A percentile compares a stretch with the other conserved stretches of the same genome.
Evolutionary conservation across 2,797 vertebrate species (phyloP).

Genomic region (Hoplostethus atlanticus): DNA sequence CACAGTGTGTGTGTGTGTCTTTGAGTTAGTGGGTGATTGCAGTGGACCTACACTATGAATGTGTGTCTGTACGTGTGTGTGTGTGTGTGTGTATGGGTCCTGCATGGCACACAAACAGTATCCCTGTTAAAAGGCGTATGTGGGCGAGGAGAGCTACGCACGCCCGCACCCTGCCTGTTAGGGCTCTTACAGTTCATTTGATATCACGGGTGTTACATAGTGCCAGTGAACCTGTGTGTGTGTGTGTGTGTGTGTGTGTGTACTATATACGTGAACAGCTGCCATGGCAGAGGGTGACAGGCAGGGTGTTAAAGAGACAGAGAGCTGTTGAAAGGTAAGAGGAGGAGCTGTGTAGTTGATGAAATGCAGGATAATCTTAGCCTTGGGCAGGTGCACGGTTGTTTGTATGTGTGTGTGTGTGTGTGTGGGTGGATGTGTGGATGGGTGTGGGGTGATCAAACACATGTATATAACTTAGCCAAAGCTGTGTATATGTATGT

Average conservation of each 20-base stretch:
- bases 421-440: conserved; percentile 12
- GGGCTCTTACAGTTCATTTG: conserved; percentile 61
- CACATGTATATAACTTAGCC: conserved; percentile 15
- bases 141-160: neutral
- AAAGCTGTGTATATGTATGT: conserved; percentile 7
- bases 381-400: conserved; percentile 55
- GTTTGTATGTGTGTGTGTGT: conserved; percentile 34
- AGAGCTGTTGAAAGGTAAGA: conserved; percentile 68
- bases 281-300: conserved; percentile 61
- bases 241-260: conserved; percentile 23
- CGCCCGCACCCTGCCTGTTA: conserved; percentile 9
- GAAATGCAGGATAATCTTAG: conserved; percentile 72
- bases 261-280: conserved; percentile 51
- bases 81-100: neutral
- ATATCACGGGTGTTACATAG: conserved; percentile 60
- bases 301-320: conserved; percentile 72
- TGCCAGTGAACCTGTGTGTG: conserved; percentile 44
- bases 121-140: conserved; percentile 14
- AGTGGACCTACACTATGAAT: neutral
- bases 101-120: conserved; percentile 16
- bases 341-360: conserved; percentile 65
- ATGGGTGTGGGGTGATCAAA: conserved; percentile 33
- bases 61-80: conserved; percentile 12
- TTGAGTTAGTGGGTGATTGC: neutral
- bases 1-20: neutral